Conservation (phyloP, 2,888 invertebrate genomes). For the Cancer borealis region DNA sequence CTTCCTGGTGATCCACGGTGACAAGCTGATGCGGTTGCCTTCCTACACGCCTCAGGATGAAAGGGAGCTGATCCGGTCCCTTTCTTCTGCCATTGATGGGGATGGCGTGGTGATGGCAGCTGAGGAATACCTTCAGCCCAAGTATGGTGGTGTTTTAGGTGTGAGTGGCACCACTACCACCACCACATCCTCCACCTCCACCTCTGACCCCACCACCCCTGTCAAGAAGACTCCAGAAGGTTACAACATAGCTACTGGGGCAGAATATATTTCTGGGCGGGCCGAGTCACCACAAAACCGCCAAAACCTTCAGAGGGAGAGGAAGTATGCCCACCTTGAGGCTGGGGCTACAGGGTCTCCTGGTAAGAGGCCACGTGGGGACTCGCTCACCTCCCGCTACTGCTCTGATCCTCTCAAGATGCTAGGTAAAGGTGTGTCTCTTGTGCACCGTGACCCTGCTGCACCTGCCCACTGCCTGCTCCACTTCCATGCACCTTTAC, state of each 20-base stretch:
- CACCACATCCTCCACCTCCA: slow-evolving; percentile 82
- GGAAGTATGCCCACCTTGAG: slow-evolving; percentile 73
- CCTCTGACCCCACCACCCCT: slow-evolving; percentile 82
- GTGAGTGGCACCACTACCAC: slow-evolving; percentile 81
- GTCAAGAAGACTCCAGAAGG: slow-evolving; percentile 81
- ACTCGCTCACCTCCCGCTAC: slow-evolving; percentile 74
- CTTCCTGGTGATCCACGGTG: slow-evolving; percentile 95
- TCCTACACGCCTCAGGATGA: slow-evolving; percentile 88
- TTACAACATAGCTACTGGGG: slow-evolving; percentile 63
- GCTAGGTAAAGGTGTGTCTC: slow-evolving; percentile 80
- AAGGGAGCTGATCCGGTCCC: slow-evolving; percentile 88
- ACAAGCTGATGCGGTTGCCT: slow-evolving; percentile 93
- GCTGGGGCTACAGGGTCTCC: slow-evolving; percentile 67
- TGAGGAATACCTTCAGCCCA: slow-evolving; percentile 95
- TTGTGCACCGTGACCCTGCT: slow-evolving; percentile 65
- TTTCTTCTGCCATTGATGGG: slow-evolving; percentile 87
- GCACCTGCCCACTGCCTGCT: slow-evolving; percentile 25
- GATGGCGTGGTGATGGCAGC: slow-evolving; percentile 90
- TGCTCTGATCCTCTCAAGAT: slow-evolving; percentile 90
- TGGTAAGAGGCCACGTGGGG: slow-evolving; percentile 67
- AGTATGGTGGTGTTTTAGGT: slow-evolving; percentile 82
- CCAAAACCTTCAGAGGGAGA: slow-evolving; percentile 75
- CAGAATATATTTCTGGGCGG: slow-evolving; percentile 68
- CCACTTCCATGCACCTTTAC: neutral
- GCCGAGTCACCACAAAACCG: slow-evolving; percentile 76